phyloP scores from a whole-genome alignment of 2,113 vertebrate species.

The Malurus alboscapulatus region DNA sequence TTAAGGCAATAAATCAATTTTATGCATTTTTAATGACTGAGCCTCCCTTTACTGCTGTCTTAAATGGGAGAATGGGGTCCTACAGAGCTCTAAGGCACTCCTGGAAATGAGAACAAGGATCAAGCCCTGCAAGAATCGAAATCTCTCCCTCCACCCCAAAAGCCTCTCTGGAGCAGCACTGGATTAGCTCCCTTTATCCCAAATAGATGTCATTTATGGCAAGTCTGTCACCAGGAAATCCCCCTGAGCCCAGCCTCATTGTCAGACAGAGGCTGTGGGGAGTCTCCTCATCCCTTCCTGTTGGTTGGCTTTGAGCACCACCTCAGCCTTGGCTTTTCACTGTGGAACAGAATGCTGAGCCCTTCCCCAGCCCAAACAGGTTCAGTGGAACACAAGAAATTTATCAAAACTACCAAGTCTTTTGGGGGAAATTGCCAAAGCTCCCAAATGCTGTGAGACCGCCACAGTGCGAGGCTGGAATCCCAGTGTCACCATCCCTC shows the following conservation, averaged over 20 bases:
- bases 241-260: neutral
- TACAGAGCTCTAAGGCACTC: neutral
- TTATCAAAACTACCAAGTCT: neutral
- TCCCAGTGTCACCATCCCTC: neutral
- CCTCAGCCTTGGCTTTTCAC: neutral
- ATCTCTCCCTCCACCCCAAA: neutral
- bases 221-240: slow-evolving; percentile 28
- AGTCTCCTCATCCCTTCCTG: neutral
- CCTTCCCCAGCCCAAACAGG: accelerated
- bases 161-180: slow-evolving; percentile 3
- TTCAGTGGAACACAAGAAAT: neutral
- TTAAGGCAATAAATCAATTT: neutral
- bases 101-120: slow-evolving; percentile 33
- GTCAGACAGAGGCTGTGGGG: neutral
- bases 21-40: neutral
- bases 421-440: neutral
- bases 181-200: slow-evolving; percentile 26
- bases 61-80: slow-evolving; percentile 10
- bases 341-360: neutral
- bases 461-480: neutral
- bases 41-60: neutral
- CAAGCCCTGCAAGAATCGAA: slow-evolving; percentile 35
- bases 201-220: neutral
- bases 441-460: neutral
- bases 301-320: neutral